Conservation (phyloP, 2,113 vertebrate genomes). For the Tympanuchus pallidicinctus region DNA sequence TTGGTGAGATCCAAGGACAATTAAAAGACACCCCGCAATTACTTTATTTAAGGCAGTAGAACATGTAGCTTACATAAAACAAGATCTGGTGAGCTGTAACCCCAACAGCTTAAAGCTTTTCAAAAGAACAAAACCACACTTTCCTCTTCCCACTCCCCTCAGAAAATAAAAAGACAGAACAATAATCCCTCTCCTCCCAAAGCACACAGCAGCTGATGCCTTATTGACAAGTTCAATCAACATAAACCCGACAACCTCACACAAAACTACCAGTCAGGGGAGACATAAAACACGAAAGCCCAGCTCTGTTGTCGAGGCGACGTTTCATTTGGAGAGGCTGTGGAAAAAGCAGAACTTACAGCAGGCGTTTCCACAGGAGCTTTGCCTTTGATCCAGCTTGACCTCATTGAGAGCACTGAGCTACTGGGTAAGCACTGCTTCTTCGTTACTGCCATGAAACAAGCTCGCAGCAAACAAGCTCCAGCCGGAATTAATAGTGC, state of each 20-base stretch:
- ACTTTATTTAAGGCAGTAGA: constrained; percentile 37
- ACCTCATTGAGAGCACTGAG: constrained; percentile 75
- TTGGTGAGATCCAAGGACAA: constrained; percentile 12
- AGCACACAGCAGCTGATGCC: neutral
- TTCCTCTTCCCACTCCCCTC: neutral
- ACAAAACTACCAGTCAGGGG: neutral
- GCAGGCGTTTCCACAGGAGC: constrained; percentile 63
- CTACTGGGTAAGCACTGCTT: neutral
- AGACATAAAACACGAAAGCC: neutral
- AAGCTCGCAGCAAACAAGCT: neutral
- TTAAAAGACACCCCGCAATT: neutral
- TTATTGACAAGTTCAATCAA: constrained; percentile 1
- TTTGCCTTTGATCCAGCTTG: constrained; percentile 78
- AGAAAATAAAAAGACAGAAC: neutral
- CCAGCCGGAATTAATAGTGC: neutral
- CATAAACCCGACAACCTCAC: neutral
- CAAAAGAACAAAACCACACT: constrained; percentile 16
- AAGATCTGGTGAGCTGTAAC: constrained; percentile 30
- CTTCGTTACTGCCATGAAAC: neutral
- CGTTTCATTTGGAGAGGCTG: neutral
- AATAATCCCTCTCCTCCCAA: neutral
- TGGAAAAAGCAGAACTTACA: constrained; percentile 62
- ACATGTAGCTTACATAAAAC: constrained; percentile 41
- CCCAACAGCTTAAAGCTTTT: constrained; percentile 24
- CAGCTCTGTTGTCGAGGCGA: neutral